A percentile compares a stretch with the other conserved stretches of the same genome.
phyloP scores from a whole-genome alignment of 1,140 invertebrate genomes.

The Charaxes varanes region DNA sequence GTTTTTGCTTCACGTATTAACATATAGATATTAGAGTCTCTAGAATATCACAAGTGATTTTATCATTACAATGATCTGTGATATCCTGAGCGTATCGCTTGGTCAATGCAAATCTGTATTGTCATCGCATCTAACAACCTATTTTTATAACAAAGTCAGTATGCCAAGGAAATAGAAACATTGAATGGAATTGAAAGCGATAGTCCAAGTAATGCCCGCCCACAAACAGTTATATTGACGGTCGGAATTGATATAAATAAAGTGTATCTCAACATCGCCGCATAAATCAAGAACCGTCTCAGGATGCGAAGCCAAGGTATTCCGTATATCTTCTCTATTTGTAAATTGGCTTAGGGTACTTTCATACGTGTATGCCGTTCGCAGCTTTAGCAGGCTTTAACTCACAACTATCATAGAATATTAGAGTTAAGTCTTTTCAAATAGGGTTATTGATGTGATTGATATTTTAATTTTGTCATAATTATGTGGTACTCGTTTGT shows the following conservation, averaged over 20 bases:
- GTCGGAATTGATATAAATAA: slow-evolving; percentile 37
- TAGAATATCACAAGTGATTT: no score
- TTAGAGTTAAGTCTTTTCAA: no score
- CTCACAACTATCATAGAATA: no score
- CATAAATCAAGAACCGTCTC: slow-evolving; percentile 34
- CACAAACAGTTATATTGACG: slow-evolving; percentile 39
- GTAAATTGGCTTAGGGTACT: background rate
- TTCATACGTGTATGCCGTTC: background rate
- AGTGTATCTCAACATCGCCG: slow-evolving; percentile 29
- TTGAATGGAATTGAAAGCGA: slow-evolving; percentile 20
- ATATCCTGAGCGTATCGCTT: no score
- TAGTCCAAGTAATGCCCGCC: slow-evolving; percentile 28
- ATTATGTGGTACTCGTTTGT: no score
- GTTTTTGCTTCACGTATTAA: no score
- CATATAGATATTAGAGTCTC: no score
- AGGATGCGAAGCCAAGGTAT: slow-evolving; percentile 32
- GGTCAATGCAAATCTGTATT: no score
- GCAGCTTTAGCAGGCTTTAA: no score
- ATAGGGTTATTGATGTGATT: no score
- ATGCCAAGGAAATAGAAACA: slow-evolving; percentile 20
- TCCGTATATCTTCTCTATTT: slow-evolving; percentile 23
- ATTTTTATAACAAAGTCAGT: slow-evolving; percentile 19
- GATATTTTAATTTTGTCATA: no score
- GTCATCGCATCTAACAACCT: slow-evolving; percentile 9
- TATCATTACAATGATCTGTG: no score